Base-by-base conservation (phyloP, 2,797 vertebrate genomes). In the Lithobates sylvaticus region DNA sequence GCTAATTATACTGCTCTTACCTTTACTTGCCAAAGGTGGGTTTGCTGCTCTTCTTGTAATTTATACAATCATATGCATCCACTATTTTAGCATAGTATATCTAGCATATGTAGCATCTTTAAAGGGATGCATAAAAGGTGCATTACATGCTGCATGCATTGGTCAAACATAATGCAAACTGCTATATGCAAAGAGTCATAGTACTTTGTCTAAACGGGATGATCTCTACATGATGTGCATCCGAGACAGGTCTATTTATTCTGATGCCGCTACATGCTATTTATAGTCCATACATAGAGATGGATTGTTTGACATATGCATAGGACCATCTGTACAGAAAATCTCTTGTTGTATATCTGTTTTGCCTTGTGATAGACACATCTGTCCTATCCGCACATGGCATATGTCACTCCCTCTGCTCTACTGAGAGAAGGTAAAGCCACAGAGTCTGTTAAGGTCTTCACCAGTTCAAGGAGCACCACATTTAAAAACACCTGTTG, bases 301-400 rank as follows among this genome's bases (percentile, higher is more conserved):
- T 86, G 79, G 58, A 83, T 76, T 68, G 67, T 83, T 78, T 83
- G 81, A 65, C 85, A 87, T 87, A 87, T 83, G 85, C 80, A 87
- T 78, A 36, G 68, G 36, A 32, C 85, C 85, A 87, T 87, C 85
- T 83, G 85, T 32, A 87, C 74, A 74, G 80, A 67, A 83, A 78
- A 83, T 77, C 80, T 83, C 67, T 78, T 78, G 74, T 86, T 78
- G 83, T 86, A 71, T 72, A 78, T 76, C 83, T 73, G 21, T 68
- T 44, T 42, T 73, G 27, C 23, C 58, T 50, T 68, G 70, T 86
- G 80, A 87, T 87, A 71, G 75, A 78, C 72, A 87, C 85, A 87
- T 87, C 85, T 87, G 85, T 78, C 67, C 68, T 42, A 67, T 87
- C 75, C 68, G n/a, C 54, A 78, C 32, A 78, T 87, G 79, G 80